Conservation (phyloP, 37 sponge, comb jelly and placozoan species). For the Diacarnus erythraeanus region DNA sequence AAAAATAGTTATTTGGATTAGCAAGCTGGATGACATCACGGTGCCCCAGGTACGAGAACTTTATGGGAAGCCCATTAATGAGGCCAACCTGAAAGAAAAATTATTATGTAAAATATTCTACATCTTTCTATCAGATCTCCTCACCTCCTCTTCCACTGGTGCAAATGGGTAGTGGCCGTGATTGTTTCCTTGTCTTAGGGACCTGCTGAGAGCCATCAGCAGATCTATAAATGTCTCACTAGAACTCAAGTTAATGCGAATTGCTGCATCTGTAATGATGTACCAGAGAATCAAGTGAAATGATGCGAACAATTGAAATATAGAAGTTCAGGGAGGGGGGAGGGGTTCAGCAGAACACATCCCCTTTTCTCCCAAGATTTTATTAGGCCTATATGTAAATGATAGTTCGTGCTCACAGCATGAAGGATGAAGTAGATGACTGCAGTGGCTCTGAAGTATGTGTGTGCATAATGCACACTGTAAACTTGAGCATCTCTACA, state of each 20-base stretch:
- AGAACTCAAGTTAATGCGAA: conserved; percentile 71
- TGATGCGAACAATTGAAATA: too few species aligned
- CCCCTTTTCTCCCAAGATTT: too few species aligned
- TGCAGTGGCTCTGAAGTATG: too few species aligned
- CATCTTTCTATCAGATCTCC: not conserved
- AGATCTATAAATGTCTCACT: conserved; percentile 72
- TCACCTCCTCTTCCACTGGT: conserved; percentile 73
- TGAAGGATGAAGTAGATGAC: too few species aligned
- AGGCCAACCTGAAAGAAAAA: conserved; percentile 61
- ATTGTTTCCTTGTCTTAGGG: conserved; percentile 32
- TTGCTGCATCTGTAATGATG: conserved; percentile 59
- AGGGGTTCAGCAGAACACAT: too few species aligned
- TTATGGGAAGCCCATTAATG: conserved; percentile 57
- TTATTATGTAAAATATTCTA: not conserved
- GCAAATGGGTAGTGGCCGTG: conserved; percentile 78
- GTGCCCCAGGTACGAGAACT: conserved; percentile 55
- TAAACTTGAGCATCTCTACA: too few species aligned
- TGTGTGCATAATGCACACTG: too few species aligned
- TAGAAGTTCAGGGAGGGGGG: too few species aligned
- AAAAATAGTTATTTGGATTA: conserved; percentile 75
- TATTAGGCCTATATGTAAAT: too few species aligned
- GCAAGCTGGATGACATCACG: conserved; percentile 61
- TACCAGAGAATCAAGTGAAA: not conserved
- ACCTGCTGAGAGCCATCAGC: conserved; percentile 42
- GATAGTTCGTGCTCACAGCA: too few species aligned